These are phyloP conservation scores for Carcinoscorpius rotundicauda DNA, from an alignment of 1,140 invertebrate genomes.

Conservation along the genomic window DNA sequence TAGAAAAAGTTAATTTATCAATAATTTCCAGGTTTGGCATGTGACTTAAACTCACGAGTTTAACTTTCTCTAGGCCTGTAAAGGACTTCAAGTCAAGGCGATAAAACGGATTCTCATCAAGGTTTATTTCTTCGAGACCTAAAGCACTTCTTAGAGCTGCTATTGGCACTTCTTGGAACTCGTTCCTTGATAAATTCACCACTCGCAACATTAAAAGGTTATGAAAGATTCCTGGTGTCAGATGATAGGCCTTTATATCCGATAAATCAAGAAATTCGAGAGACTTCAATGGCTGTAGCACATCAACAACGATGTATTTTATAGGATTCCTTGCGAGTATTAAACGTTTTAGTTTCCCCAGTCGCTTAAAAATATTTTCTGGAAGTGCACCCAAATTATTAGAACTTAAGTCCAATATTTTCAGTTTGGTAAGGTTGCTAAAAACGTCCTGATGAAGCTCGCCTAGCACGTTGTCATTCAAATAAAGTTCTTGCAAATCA, in stretches of 20 bases:
- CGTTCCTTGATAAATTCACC: constrained; percentile 22
- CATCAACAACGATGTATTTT: constrained; percentile 8
- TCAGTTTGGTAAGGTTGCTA: constrained; percentile 10
- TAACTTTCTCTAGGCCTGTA: constrained; percentile 9
- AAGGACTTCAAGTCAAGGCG: constrained; percentile 18
- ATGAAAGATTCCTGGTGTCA: no score
- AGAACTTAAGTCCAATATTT: constrained; percentile 15
- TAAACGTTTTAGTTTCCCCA: constrained; percentile 13
- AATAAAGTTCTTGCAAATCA: no score
- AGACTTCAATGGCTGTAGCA: constrained; percentile 10
- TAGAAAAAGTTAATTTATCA: constrained; percentile 15
- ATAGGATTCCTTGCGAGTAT: constrained; percentile 17
- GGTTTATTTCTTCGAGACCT: constrained; percentile 11
- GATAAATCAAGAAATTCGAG: constrained; percentile 17
- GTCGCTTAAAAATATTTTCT: constrained; percentile 13
- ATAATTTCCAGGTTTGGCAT: constrained; percentile 17
- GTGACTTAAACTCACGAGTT: constrained; percentile 14
- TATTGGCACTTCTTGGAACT: constrained; percentile 18
- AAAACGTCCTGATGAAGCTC: background rate
- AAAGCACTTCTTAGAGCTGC: constrained; percentile 13
- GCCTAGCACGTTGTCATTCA: no score
- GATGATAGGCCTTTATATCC: background rate
- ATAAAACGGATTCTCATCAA: constrained; percentile 19
- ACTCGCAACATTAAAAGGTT: constrained; percentile 8
- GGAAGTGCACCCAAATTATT: constrained; percentile 15